Percentiles rank a stretch among this genome's conserved stretches.
Conservation (phyloP, 2,797 vertebrate genomes). For the Melanotaenia boesemani region DNA sequence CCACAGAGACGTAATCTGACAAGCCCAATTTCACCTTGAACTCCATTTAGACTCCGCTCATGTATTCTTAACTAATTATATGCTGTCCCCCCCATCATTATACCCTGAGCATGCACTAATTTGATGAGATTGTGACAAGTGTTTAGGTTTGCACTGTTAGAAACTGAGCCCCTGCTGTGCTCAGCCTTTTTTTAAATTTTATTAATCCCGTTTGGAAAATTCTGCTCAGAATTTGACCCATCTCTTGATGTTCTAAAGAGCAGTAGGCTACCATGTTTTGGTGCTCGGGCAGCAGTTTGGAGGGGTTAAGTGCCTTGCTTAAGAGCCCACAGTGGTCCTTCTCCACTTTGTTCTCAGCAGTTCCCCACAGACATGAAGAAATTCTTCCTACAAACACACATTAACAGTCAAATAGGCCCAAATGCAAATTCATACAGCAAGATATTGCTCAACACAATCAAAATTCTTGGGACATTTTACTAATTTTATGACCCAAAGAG, state of each 20-base stretch:
- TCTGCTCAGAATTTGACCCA: too few species aligned
- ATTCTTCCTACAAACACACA: slow-evolving; percentile 34
- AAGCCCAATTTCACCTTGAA: slow-evolving; percentile 41
- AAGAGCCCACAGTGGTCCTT: slow-evolving; percentile 5
- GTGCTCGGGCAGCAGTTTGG: too few species aligned
- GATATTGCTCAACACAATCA: slow-evolving; percentile 32
- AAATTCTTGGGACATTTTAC: slow-evolving; percentile 24
- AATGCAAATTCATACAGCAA: slow-evolving; percentile 40
- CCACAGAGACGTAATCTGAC: slow-evolving; percentile 42
- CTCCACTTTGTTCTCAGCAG: slow-evolving; percentile 28
- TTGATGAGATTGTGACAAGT: background rate
- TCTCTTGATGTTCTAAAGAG: too few species aligned
- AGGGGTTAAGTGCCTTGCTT: too few species aligned
- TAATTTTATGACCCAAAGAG: slow-evolving; percentile 23
- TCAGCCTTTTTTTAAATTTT: slow-evolving; percentile 1
- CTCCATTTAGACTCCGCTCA: slow-evolving; percentile 20
- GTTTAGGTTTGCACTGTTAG: slow-evolving; percentile 34
- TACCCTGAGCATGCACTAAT: slow-evolving; percentile 8
- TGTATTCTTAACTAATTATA: slow-evolving; percentile 6
- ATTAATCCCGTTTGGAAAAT: too few species aligned
- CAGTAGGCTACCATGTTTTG: too few species aligned
- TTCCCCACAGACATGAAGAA: slow-evolving; percentile 16
- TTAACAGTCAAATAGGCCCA: slow-evolving; percentile 33
- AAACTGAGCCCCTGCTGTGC: slow-evolving; percentile 21
- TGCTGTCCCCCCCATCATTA: background rate